These are phyloP conservation scores for Euspilapteryx auroguttella DNA, from an alignment of 2,888 invertebrate species.

Conservation along the genomic window DNA sequence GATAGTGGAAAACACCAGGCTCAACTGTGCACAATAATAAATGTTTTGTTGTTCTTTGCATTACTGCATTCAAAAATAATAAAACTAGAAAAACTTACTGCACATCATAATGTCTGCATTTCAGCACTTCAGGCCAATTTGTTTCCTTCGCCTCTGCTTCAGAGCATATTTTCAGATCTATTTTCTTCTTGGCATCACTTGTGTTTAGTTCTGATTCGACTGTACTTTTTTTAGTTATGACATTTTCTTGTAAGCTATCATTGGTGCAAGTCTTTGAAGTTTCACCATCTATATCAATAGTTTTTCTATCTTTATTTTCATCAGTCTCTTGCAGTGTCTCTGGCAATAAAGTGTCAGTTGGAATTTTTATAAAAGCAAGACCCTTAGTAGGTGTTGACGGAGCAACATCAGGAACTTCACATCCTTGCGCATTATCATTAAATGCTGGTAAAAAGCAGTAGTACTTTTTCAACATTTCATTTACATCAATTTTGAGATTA, in stretches of 20 bases:
- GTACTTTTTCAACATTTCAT: conserved; percentile 65
- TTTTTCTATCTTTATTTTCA: neutral
- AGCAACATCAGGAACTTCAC: conserved; percentile 21
- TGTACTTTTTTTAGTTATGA: too few relatives aligned
- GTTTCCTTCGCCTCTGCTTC: conserved; percentile 32
- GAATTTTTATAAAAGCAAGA: conserved; percentile 39
- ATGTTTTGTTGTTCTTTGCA: neutral
- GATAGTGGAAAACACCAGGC: too few relatives aligned
- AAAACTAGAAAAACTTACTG: conserved; percentile 59
- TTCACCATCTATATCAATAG: neutral
- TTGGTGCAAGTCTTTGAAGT: neutral
- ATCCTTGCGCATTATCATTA: conserved; percentile 26
- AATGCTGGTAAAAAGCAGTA: conserved; percentile 55
- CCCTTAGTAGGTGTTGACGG: conserved; percentile 38
- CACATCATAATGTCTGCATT: conserved; percentile 69
- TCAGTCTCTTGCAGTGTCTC: conserved; percentile 9
- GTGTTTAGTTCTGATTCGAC: conserved; percentile 21
- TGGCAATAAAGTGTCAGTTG: conserved; percentile 13
- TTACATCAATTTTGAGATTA: conserved; percentile 65
- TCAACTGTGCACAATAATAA: too few relatives aligned
- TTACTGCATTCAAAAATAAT: neutral
- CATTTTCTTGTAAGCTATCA: too few relatives aligned
- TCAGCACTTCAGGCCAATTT: conserved; percentile 64
- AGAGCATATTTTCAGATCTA: conserved; percentile 28
- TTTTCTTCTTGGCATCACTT: conserved; percentile 25